phyloP scores from a whole-genome alignment of 2,888 invertebrate species.

The Stramonita haemastoma region DNA sequence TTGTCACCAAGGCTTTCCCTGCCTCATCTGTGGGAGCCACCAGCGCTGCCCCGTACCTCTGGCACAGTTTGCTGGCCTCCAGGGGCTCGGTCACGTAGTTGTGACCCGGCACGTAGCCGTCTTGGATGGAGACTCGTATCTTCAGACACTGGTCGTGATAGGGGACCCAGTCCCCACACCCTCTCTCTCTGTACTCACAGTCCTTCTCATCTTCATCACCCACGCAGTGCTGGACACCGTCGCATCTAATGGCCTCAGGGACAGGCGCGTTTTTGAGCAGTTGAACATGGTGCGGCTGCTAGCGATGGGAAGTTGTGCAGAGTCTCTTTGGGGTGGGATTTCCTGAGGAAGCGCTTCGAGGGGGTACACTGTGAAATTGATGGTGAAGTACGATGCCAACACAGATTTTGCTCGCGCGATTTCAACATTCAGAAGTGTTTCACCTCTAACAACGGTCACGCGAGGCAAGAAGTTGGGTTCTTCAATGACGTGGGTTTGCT shows the following conservation, averaged over 20 bases:
- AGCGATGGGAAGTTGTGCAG: no score
- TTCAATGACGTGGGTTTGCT: no score
- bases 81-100: not conserved
- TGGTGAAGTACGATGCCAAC: no score
- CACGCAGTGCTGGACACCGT: not conserved
- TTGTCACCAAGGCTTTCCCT: not conserved
- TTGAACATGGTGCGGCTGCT: no score
- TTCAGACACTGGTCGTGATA: not conserved
- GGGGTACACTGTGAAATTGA: no score
- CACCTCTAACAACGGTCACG: no score
- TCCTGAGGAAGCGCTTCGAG: no score
- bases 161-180: constrained; percentile 4
- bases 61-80: not conserved
- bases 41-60: not conserved
- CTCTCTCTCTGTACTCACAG: not conserved
- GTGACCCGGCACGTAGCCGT: not conserved
- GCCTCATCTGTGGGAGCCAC: not conserved
- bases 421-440: no score
- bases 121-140: not conserved
- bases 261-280: not conserved
- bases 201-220: not conserved
- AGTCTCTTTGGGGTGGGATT: no score
- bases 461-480: no score
- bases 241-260: not conserved
- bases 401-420: no score